A percentile compares a stretch with the other conserved stretches of the same genome.
Evolutionary conservation across 2,888 invertebrate genomes (phyloP).

Genomic region (Diaphora mendica): DNA sequence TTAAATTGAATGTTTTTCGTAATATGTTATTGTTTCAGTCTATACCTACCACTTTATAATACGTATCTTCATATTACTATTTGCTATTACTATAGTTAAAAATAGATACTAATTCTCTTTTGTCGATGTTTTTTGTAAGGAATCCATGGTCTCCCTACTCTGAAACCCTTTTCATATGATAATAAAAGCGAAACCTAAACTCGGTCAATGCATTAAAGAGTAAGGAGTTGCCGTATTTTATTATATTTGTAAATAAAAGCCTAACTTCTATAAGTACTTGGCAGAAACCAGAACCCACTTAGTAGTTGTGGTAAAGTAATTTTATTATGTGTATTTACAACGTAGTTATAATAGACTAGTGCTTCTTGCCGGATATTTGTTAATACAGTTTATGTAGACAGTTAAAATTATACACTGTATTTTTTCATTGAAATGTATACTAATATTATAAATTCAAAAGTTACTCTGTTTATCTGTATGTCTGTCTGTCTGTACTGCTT

Average conservation of each 20-base stretch:
- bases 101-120: conserved; percentile 8
- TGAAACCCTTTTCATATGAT: conserved; percentile 30
- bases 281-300: neutral
- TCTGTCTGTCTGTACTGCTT: too few species aligned
- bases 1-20: neutral
- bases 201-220: conserved; percentile 21
- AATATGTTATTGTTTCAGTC: neutral
- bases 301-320: conserved; percentile 7
- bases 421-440: neutral
- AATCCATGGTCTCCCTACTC: conserved; percentile 26
- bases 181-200: conserved; percentile 30
- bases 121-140: neutral
- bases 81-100: neutral
- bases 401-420: neutral
- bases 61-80: too few species aligned
- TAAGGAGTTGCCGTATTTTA: conserved; percentile 32
- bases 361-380: neutral
- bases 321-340: neutral
- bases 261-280: conserved; percentile 1
- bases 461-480: too few species aligned
- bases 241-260: conserved; percentile 24
- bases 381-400: neutral
- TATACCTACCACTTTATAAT: too few species aligned
- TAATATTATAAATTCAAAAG: too few species aligned
- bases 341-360: neutral